Base-by-base conservation (phyloP, 2,888 invertebrate genomes). In the Ormyrus nitidulus region DNA sequence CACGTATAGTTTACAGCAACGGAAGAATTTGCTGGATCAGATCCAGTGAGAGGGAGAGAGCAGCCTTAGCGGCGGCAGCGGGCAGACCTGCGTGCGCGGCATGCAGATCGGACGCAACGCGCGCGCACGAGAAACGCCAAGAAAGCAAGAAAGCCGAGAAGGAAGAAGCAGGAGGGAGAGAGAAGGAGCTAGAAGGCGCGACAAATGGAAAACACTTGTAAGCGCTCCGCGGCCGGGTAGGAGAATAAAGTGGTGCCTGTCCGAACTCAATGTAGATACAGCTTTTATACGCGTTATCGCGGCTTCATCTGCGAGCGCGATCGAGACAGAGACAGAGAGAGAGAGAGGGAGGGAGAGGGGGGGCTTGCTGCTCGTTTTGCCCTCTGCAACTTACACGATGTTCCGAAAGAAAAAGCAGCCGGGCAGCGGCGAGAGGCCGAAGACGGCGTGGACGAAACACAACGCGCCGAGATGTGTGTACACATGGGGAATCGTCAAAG, bases 181-280 rank as follows among this genome's bases (percentile, higher is more conserved):
- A 51, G 34, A 51, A 13, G 66, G 13, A n/a, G 62, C 49, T 58
- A 46, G 81, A 82, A 80, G 78, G 76, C 83, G 83, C 80, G 81
- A 85, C 85, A 86, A 87, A 88, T 88, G 89, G 88, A 88, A 88
- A 89, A 89, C 89, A 89, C 88, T 89, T 89, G 88, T 89, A 86
- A 87, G 86, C 86, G 86, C 83, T 80, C 83, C 9, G 53, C 66
- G 54, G 51, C 65, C 69, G 79, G 69, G 83, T 84, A 83, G 83
- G 84, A 84, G 87, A 88, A 89, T 89, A 88, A 89, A 88, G 87
- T 87, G 87, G 85, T 87, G 87, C 84, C 89, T 88, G 86, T 88
- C 87, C 87, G 84, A 86, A 86, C 87, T 87, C 85, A 88, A 89
- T 88, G 88, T 87, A 88, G 88, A 88, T 88, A 87, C 88, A 87